phyloP scores from a whole-genome alignment of 2,888 invertebrate species.

The Cremastinae sp. region DNA sequence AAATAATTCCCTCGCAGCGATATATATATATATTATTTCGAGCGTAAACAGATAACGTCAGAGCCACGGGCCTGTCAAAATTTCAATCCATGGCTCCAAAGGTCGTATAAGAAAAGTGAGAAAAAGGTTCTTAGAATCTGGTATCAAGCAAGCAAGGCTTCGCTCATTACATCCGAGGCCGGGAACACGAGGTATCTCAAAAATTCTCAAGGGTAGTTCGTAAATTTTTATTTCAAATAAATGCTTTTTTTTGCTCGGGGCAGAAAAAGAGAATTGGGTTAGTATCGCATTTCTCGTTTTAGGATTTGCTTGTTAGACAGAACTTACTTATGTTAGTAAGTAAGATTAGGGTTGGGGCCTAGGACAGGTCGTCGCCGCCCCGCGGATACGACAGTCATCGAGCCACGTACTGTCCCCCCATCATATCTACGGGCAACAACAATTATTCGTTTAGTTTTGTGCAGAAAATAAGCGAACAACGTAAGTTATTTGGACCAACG shows the following conservation, averaged over 20 bases:
- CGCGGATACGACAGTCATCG: constrained; percentile 85
- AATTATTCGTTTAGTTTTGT: constrained; percentile 80
- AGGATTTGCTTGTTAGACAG: constrained; percentile 79
- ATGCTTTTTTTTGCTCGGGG: background rate
- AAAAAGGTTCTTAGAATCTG: constrained; percentile 19
- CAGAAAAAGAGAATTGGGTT: constrained; percentile 45
- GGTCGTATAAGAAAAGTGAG: constrained; percentile 20
- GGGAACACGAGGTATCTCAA: constrained; percentile 57
- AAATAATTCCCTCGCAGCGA: constrained; percentile 50
- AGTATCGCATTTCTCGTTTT: constrained; percentile 54
- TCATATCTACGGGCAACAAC: constrained; percentile 82
- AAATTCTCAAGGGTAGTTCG: constrained; percentile 1
- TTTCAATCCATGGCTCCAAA: constrained; percentile 62
- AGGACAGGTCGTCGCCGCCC: constrained; percentile 82
- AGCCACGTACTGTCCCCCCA: constrained; percentile 83
- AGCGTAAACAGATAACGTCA: constrained; percentile 46
- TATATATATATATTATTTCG: constrained; percentile 30
- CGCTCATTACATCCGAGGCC: constrained; percentile 78
- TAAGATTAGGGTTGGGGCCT: constrained; percentile 81
- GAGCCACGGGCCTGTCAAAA: constrained; percentile 69
- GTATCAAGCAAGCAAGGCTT: constrained; percentile 76
- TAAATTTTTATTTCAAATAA: background rate
- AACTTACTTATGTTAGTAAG: constrained; percentile 81
- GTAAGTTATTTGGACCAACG: constrained; percentile 39
- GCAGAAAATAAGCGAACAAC: constrained; percentile 77